phyloP scores from a whole-genome alignment of 1,140 invertebrate genomes.

The Orius insidiosus region DNA sequence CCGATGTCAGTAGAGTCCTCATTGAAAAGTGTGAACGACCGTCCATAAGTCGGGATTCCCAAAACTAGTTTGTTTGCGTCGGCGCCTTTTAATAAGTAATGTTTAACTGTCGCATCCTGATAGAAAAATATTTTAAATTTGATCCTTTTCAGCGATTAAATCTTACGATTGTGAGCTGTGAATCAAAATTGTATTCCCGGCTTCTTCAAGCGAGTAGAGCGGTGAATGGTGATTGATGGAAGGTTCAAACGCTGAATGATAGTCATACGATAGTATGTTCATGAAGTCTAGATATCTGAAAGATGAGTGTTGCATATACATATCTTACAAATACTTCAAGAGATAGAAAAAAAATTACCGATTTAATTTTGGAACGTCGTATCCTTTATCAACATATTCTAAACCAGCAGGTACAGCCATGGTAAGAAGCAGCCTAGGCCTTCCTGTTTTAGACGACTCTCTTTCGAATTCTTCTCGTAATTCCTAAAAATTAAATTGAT shows the following conservation, averaged over 20 bases:
- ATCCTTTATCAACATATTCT: slow-evolving; percentile 85
- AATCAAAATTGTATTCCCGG: slow-evolving; percentile 76
- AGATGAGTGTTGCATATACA: slow-evolving; percentile 2
- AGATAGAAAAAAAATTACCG: slow-evolving; percentile 37
- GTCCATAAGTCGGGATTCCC: slow-evolving; percentile 87
- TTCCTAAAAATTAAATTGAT: slow-evolving; percentile 37
- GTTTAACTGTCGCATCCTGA: slow-evolving; percentile 78
- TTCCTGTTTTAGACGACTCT: slow-evolving; percentile 64
- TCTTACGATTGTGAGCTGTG: slow-evolving; percentile 72
- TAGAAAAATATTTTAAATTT: slow-evolving; percentile 5
- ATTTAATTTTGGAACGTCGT: slow-evolving; percentile 70
- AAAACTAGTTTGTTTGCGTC: slow-evolving; percentile 69
- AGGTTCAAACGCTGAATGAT: slow-evolving; percentile 79
- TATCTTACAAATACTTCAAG: neutral
- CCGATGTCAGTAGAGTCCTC: slow-evolving; percentile 56
- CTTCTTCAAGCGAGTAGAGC: slow-evolving; percentile 60
- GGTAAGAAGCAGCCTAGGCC: slow-evolving; percentile 64
- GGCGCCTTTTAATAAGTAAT: slow-evolving; percentile 69
- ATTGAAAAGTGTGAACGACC: slow-evolving; percentile 76
- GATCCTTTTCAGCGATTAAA: neutral
- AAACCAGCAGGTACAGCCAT: slow-evolving; percentile 89
- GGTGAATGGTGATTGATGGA: slow-evolving; percentile 81
- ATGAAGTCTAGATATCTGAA: slow-evolving; percentile 80
- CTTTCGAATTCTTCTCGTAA: slow-evolving; percentile 75
- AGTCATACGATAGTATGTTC: slow-evolving; percentile 86